Conservation (phyloP, 2,797 vertebrate genomes). For the Halcyon smyrnensis region DNA sequence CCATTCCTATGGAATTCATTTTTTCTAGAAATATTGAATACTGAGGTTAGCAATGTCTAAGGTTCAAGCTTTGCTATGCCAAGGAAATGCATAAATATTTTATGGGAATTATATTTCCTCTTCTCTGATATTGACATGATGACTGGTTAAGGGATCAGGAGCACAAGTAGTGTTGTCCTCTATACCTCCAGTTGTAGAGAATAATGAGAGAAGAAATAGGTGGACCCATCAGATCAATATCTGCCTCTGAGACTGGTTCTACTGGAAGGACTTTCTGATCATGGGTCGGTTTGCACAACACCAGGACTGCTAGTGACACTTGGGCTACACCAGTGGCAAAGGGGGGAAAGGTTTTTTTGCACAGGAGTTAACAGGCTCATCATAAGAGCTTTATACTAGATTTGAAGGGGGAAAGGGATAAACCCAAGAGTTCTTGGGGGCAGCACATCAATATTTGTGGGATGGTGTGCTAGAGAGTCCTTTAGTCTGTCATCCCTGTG, state of each 20-base stretch:
- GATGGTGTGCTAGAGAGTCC: background rate
- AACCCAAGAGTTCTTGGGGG: background rate
- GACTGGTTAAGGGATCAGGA: background rate
- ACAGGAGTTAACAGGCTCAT: background rate
- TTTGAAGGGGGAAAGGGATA: background rate
- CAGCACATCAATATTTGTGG: background rate
- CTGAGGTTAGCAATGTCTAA: background rate
- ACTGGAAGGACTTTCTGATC: background rate
- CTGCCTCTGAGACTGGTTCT: background rate
- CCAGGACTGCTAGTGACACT: background rate
- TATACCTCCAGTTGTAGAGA: background rate
- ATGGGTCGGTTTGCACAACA: background rate
- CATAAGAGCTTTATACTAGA: background rate
- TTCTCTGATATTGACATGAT: background rate
- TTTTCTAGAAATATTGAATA: background rate
- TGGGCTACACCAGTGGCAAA: background rate
- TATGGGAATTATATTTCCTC: background rate
- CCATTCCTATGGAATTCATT: fast-evolving
- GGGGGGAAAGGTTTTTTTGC: background rate
- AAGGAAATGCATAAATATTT: background rate
- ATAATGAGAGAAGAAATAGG: background rate
- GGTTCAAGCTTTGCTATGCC: background rate
- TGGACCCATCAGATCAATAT: background rate
- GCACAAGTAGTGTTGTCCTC: background rate
- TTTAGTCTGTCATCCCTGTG: background rate